These are phyloP conservation scores for Eudasyphora cyanicolor DNA, from an alignment of 2,888 invertebrate species.

Conservation along the genomic window DNA sequence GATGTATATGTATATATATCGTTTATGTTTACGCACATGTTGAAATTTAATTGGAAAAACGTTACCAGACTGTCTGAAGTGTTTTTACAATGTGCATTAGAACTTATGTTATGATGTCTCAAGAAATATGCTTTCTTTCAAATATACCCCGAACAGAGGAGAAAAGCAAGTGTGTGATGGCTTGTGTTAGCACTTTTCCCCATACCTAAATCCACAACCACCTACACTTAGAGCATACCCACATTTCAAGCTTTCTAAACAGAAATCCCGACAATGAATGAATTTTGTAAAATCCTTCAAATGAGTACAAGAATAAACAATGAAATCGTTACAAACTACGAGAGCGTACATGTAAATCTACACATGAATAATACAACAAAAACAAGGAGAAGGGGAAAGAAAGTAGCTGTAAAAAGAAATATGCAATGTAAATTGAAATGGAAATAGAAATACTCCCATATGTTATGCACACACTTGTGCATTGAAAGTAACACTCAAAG, in stretches of 20 bases:
- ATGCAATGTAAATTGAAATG: neutral
- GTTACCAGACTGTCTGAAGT: neutral
- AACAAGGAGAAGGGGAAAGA: constrained; percentile 28
- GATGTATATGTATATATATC: too few species aligned
- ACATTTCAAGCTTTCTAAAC: neutral
- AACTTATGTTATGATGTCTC: neutral
- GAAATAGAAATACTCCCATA: neutral
- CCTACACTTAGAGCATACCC: neutral
- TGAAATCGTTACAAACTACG: neutral
- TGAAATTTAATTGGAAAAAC: neutral
- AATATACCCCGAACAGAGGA: too few species aligned
- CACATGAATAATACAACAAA: neutral
- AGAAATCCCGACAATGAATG: neutral
- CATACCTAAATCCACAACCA: neutral
- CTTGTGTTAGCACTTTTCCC: neutral
- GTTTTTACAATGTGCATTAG: neutral
- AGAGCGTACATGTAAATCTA: neutral
- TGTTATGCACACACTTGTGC: neutral
- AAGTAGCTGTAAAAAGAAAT: constrained; percentile 14
- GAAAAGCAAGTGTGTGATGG: neutral
- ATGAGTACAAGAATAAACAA: neutral
- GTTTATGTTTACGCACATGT: too few species aligned
- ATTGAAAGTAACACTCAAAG: neutral
- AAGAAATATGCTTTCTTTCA: neutral
- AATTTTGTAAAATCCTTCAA: constrained; percentile 3